Percentiles rank a stretch among this genome's conserved stretches.
Conservation (phyloP, 2,888 invertebrate species). For the Drosophila rubida region DNA sequence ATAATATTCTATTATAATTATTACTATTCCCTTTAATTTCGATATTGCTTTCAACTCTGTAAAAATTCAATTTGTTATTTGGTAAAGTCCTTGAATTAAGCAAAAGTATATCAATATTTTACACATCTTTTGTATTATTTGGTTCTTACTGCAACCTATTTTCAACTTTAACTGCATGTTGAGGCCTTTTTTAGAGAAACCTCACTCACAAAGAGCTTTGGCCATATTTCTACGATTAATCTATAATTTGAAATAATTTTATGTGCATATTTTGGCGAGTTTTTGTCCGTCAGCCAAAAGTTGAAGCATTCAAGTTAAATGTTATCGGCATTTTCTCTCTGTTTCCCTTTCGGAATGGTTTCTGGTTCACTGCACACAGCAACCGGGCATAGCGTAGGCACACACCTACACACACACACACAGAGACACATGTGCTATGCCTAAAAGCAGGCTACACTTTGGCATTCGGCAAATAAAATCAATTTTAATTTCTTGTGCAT, state of each 20-base stretch:
- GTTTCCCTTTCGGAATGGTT: conserved; percentile 15
- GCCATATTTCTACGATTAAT: conserved; percentile 4
- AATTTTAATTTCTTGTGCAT: conserved; percentile 65
- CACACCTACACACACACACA: not conserved
- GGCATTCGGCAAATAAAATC: conserved; percentile 52
- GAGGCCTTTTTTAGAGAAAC: not conserved
- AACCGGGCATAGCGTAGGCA: not conserved
- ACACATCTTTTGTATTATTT: no score
- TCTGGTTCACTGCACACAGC: conserved; percentile 41
- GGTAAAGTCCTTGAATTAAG: no score
- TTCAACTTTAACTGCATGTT: not conserved
- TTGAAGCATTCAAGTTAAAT: conserved; percentile 16
- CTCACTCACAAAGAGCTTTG: no score
- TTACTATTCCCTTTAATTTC: no score
- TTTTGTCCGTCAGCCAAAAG: conserved; percentile 2
- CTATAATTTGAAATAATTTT: conserved; percentile 18
- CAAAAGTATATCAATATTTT: no score
- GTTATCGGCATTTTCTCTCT: conserved; percentile 1
- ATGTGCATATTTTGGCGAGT: conserved; percentile 14
- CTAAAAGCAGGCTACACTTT: conserved; percentile 11
- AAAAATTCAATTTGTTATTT: no score
- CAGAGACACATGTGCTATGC: not conserved
- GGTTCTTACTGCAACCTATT: no score
- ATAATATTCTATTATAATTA: no score
- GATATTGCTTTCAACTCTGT: no score